Conservation (phyloP, 1,140 invertebrate genomes). For the Zaprionus ornatus region DNA sequence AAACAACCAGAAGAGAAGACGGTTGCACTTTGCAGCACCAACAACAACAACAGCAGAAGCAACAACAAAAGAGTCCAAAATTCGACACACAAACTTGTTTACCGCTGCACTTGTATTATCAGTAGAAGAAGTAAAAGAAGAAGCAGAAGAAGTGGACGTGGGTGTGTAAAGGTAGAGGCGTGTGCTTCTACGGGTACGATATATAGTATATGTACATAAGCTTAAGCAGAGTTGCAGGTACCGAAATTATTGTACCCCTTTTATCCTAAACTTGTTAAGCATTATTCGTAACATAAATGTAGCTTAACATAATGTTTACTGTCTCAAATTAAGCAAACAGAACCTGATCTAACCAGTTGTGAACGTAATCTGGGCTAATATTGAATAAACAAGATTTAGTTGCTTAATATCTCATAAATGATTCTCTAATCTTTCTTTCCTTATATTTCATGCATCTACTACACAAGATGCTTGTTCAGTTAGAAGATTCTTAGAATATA, state of each 20-base stretch:
- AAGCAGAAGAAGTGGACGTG: background rate
- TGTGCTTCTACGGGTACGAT: background rate
- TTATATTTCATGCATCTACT: no score
- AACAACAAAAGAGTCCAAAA: constrained; percentile 41
- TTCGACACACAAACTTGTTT: constrained; percentile 76
- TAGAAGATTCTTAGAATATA: no score
- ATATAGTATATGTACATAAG: no score
- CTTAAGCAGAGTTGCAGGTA: no score
- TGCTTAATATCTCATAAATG: background rate
- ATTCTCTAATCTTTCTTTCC: no score
- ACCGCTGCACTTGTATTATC: constrained; percentile 30
- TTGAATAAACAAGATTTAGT: background rate
- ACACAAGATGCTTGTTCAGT: no score
- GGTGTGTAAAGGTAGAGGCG: background rate
- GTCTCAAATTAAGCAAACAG: background rate
- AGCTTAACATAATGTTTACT: background rate
- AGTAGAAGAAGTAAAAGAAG: background rate
- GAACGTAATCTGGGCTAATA: background rate
- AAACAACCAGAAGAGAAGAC: constrained; percentile 67
- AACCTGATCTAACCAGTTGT: background rate
- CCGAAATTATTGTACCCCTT: no score
- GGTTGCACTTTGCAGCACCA: constrained; percentile 26
- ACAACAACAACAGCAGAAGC: constrained; percentile 17
- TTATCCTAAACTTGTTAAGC: no score
- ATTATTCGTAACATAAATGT: background rate